Evolutionary conservation across 2,888 invertebrate species (phyloP), one percentile per base, ranked within the genome.

Genomic region (Pterobdella sp.): DNA sequence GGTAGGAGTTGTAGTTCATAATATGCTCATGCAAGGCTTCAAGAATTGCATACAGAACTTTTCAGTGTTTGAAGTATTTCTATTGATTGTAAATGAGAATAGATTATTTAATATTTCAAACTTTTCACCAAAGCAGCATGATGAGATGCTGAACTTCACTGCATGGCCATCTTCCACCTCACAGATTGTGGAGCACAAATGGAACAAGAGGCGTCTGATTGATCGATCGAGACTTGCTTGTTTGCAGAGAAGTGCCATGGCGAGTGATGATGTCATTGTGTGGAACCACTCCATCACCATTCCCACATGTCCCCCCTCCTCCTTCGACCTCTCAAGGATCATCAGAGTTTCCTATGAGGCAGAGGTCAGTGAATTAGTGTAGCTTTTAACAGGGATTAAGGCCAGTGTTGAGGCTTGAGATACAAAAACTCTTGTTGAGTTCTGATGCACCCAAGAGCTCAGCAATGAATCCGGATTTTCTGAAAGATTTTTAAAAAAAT

Each of bases 261-360:
- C 42, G 26, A 70, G 76, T 22, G 78, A 75, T 70, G 77, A 78
- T 31, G 77, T 78, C 69, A 76, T 76, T 4, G 72, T 78, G 32
- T 78, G 78, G 77, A 73, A 76, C 36, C 76, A 78, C 32, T n/a
- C 71, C 56, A 71, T 78, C 35, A 74, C 72, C 70, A 72, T 78
- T 26, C 78, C 78, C 7, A 76, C 77, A 1, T 67, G 78, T 34
- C 78, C 78, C 29, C 78, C 78, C n/a, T 76, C 78, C n/a, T 76
- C 76, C 31, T 72, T 77, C n/a, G 72, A 71, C 37, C 42, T 77
- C 22, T 76, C 75, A 37, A 72, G 72, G 26, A 37, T 78, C 42
- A 74, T 78, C 22, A 76, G 77, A 49, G 75, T 78, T 70, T 76
- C 72, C 71, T 78, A 78, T 49, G 78, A 78, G 67, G 56, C 78